Evolutionary conservation across 2,888 invertebrate species (phyloP), one percentile per base, ranked within the genome.

Genomic region (Drosophila putrida): DNA sequence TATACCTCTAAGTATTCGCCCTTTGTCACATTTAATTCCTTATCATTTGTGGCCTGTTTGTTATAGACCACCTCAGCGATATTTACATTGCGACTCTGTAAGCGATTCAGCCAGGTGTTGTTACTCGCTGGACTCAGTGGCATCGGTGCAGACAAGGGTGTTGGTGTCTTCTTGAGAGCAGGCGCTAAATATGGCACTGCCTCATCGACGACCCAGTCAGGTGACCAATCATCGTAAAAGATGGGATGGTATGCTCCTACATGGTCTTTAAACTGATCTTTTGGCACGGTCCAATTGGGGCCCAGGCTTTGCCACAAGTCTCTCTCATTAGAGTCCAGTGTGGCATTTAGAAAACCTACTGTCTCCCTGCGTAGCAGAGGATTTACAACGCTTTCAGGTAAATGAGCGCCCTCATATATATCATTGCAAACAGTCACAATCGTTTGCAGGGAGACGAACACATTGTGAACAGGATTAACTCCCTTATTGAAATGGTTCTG

Each of bases 401-500:
- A 93, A 81, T 97, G 95, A 72, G 95, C 94, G 66, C 95, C 96
- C 90, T 96, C 96, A 82, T 96, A 95, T 0, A 97, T 96, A 89
- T 98, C 98, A 90, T 97, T 96, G 13, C 98, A 97, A 6, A 99
- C 98, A 92, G 98, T 98, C 72, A 99, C 98, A 90, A 99, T 99
- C 76, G 99, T 94, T 53, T 98, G 97, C 88, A 99, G 93, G 1
- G 99, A 99, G 10, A 98, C 98, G 93, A 99, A 99, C 66, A 99
- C 94, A 92, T 99, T 99, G 93, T 99, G 99, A 44, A 99, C 97
- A 76, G 99, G 94, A 92, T 98, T 99, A 0, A 98, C 98, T 0
- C 98, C 98, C 92, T 99, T 98, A 92, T 98, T 98, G 82, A 99
- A 99, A 93, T 99, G 98, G 9, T 97, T 96, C 91, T 98, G 97